Conservation (phyloP, 2,888 invertebrate species). For the Morpho achilles region DNA sequence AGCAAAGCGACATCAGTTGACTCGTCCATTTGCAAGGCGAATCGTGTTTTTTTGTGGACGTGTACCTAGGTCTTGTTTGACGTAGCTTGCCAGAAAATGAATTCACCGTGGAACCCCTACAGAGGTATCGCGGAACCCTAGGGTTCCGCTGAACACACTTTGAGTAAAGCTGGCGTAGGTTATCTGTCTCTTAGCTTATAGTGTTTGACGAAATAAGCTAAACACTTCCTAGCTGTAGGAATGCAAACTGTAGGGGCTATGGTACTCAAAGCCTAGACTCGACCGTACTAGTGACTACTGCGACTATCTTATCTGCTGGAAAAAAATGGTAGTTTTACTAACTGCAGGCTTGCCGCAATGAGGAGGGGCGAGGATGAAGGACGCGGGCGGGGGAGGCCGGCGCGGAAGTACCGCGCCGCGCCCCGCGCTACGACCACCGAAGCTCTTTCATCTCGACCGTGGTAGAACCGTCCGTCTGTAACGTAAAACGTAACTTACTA, state of each 20-base stretch:
- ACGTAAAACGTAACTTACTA: constrained; percentile 6
- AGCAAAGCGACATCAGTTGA: not conserved
- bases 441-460: constrained; percentile 64
- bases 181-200: no score
- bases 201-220: no score
- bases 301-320: no score
- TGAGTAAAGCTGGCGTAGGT: no score
- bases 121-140: no score
- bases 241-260: no score
- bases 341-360: constrained; percentile 32
- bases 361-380: constrained; percentile 25
- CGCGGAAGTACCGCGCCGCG: constrained; percentile 64
- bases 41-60: constrained; percentile 24
- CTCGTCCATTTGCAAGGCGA: no score
- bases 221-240: no score
- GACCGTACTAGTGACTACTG: no score
- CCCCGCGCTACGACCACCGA: constrained; percentile 68
- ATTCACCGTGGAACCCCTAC: not conserved
- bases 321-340: constrained; percentile 24
- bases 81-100: constrained; percentile 36
- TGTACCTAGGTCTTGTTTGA: constrained; percentile 36
- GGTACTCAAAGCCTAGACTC: no score
- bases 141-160: no score
- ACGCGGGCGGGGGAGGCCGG: constrained; percentile 57
- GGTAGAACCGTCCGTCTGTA: constrained; percentile 46